Evolutionary conservation across 2,797 vertebrate species (phyloP).

Genomic region (Erpetoichthys calabaricus): DNA sequence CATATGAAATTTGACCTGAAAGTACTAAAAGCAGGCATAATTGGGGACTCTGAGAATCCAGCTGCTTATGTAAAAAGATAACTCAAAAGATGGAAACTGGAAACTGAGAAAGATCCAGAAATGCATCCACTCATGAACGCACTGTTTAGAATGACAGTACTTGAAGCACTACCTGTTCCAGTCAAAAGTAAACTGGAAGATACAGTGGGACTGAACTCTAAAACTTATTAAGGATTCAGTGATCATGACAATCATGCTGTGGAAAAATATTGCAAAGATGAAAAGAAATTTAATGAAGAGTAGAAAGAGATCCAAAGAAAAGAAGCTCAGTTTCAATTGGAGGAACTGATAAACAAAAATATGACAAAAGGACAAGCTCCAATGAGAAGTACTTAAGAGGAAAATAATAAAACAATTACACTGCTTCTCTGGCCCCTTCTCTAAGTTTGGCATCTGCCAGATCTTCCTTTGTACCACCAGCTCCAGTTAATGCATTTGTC

Average conservation of each 20-base stretch:
- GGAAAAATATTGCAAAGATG: background rate
- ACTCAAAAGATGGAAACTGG: background rate
- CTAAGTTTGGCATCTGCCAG: too few relatives aligned
- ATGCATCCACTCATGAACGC: background rate
- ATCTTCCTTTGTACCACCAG: too few relatives aligned
- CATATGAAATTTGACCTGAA: too few relatives aligned
- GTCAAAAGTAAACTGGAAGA: background rate
- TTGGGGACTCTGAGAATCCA: background rate
- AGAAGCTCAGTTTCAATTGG: too few relatives aligned
- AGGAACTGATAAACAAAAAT: too few relatives aligned
- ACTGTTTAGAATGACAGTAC: background rate
- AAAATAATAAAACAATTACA: too few relatives aligned
- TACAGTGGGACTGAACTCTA: background rate
- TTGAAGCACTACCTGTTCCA: background rate
- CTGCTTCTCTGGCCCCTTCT: too few relatives aligned
- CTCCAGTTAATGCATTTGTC: too few relatives aligned
- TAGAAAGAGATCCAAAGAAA: too few relatives aligned
- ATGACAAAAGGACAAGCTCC: too few relatives aligned
- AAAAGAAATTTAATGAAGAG: background rate
- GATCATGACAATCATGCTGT: conserved; percentile 2
- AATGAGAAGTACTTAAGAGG: too few relatives aligned
- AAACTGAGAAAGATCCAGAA: background rate
- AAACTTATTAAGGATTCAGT: background rate
- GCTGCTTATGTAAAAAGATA: background rate
- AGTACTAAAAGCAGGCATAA: too few relatives aligned